Conservation (phyloP, 2,888 invertebrate species). For the Chloroclysta siterata region DNA sequence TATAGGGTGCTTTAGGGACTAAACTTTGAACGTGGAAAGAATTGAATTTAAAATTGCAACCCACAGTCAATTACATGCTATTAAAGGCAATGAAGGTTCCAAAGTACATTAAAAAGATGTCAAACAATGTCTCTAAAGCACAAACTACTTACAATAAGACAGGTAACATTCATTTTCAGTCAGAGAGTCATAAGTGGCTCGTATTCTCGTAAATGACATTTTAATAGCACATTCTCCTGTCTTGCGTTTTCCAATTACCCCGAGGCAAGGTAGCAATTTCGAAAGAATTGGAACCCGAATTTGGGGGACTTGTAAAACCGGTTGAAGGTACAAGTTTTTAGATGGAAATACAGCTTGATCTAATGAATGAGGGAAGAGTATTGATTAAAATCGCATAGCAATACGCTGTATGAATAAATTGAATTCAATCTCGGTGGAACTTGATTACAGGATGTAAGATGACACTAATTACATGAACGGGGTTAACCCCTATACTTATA, state of each 20-base stretch:
- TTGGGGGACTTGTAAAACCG: constrained; percentile 40
- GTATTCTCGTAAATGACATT: constrained; percentile 43
- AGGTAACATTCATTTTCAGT: constrained; percentile 35
- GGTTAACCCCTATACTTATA: too few species aligned
- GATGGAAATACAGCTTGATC: constrained; percentile 30
- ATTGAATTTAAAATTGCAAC: constrained; percentile 19
- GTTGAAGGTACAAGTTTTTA: constrained; percentile 38
- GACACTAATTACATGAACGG: neutral
- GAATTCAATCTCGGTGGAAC: constrained; percentile 12
- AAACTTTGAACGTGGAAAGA: neutral
- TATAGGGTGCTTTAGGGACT: neutral
- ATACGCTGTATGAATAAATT: constrained; percentile 24
- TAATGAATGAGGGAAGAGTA: constrained; percentile 36
- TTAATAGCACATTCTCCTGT: constrained; percentile 46
- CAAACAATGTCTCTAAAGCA: constrained; percentile 16
- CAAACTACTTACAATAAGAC: constrained; percentile 16
- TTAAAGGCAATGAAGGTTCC: constrained; percentile 10
- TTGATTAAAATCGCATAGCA: constrained; percentile 25
- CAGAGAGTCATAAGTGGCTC: constrained; percentile 40
- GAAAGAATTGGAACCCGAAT: constrained; percentile 43
- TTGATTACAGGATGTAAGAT: constrained; percentile 27
- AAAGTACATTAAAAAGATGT: constrained; percentile 15
- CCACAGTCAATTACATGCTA: constrained; percentile 12
- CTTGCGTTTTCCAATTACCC: constrained; percentile 44
- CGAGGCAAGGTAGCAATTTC: constrained; percentile 38